Base-by-base conservation (phyloP, 92 coral and sea anemone species). In the Heliopora coerulea region DNA sequence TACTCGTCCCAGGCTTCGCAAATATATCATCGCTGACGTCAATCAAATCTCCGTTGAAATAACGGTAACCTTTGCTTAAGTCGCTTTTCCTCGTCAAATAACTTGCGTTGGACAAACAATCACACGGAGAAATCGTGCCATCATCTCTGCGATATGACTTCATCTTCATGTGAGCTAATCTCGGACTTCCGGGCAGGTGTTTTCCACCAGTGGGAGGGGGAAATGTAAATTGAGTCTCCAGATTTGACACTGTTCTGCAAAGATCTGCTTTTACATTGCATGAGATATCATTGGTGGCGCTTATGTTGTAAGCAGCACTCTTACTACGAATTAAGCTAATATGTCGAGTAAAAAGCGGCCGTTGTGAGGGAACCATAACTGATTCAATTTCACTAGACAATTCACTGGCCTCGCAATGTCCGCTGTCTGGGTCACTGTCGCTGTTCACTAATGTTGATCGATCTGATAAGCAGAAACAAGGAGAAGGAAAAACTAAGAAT, bases 81-180 rank as follows among this genome's bases (percentile, higher is more conserved):
- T 93, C 91, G 73, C 98, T 93, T 50, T 93, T 93, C 60, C 82
- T 81, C 41, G 89, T 83, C 62, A 93, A 54, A 20, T 89, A 32
- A 54, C 37, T 31, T 7, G 54, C 62, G 14, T 70, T 70, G 4
- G 77, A 63, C 34, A 70, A 50, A 52, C 13, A 50, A 0, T 34
- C 27, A 8, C 49, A 34, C 37, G 39, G 20, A 1, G 44, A 44
- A 54, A 48, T 8, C 23, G 41, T 2, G 7, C 3, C 2, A 15
- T 7, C n/a, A 46, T 2, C n/a, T 15, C 15, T 46, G 52, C n/a
- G 52, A 46, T 85, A 59, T 48, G 85, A 79, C 37, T 72, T 72
- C 69, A 90, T 72, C 89, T 90, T 93, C 98, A 93, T 93, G 84
- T 93, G 98, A 29, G 98, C 98, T 25, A 93, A 80, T 0, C 88